Base-by-base conservation (phyloP, 2,113 vertebrate species). In the Dunckerocampus dactyliophorus region DNA sequence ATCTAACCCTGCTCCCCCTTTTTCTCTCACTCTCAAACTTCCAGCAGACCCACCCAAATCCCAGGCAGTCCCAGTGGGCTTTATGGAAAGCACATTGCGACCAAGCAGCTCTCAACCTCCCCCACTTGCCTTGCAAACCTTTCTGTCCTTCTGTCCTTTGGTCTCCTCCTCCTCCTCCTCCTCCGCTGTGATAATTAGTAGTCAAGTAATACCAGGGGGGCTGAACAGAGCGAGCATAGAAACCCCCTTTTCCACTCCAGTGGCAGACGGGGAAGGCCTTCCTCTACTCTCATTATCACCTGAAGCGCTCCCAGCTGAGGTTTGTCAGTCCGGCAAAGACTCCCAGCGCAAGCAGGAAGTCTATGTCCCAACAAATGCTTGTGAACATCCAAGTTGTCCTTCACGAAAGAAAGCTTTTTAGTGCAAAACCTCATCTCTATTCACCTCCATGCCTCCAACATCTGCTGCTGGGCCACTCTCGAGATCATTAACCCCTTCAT, bases 361-460 rank as follows among this genome's bases (percentile, higher is more conserved):
- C 67, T 63, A 69, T 75, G 78, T 79, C 74, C 80, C 20, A 58
- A 77, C 76, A 79, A 75, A 75, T 58, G 65, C 75, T 58, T 37
- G 69, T 74, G 61, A 81, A 77, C 82, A 77, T 82, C 79, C 82
- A 81, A 69, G 74, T 62, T 85, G 76, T 85, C 82, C 8, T 53
- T 85, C 77, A 75, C 76, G 78, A 76, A 79, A 79, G 79, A 37
- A 74, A 59, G 75, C 70, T 67, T 76, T 77, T 74, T 80, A 80
- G 82, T 81, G 72, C 39, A 13, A 65, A 76, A 77, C 69, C 79
- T 87, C 82, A 81, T 89, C 76, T 87, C 77, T 86, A 87, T 89
- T 89, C 85, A 84, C 81, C 79, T 85, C 83, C 80, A 78, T 84
- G 81, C 75, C 74, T 84, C 74, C 67, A 85, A 89, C 87, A 89